Conservation (phyloP, 2,888 invertebrate species). For the Slavum lentiscoides region DNA sequence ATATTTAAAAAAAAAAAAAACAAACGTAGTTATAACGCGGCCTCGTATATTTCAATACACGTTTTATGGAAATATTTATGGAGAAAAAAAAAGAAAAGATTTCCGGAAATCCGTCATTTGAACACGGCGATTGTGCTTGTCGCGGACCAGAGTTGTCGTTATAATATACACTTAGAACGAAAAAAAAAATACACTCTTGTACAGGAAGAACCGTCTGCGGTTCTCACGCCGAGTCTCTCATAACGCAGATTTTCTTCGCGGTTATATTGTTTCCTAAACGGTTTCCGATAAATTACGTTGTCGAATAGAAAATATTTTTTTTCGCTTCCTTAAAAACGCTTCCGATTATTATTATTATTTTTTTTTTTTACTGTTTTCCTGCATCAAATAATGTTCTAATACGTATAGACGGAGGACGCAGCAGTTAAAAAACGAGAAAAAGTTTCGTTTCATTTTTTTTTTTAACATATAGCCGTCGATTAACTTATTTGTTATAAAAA, state of each 20-base stretch:
- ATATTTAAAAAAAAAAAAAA: slow-evolving; percentile 10
- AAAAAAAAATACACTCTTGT: not conserved
- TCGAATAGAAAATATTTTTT: too few relatives aligned
- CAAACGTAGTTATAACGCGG: not conserved
- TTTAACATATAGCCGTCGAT: too few relatives aligned
- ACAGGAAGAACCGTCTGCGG: slow-evolving; percentile 17
- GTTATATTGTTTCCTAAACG: not conserved
- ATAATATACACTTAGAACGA: not conserved
- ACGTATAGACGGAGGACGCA: too few relatives aligned
- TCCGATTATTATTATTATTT: too few relatives aligned
- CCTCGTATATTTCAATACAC: not conserved
- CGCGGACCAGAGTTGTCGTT: not conserved
- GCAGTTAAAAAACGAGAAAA: too few relatives aligned
- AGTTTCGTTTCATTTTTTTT: too few relatives aligned
- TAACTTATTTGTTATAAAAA: too few relatives aligned
- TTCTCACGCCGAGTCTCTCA: slow-evolving; percentile 32
- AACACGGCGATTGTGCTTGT: slow-evolving; percentile 26
- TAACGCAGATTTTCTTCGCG: slow-evolving; percentile 17
- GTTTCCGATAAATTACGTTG: slow-evolving; percentile 19
- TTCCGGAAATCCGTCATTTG: slow-evolving; percentile 49
- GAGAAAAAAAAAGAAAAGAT: not conserved
- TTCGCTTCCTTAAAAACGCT: too few relatives aligned
- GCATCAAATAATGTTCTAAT: too few relatives aligned
- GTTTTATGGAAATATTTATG: not conserved
- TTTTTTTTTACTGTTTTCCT: too few relatives aligned